Evolutionary conservation across 1,140 invertebrate species (phyloP), one percentile per base, ranked within the genome.

Genomic region (Plutomurus gul): DNA sequence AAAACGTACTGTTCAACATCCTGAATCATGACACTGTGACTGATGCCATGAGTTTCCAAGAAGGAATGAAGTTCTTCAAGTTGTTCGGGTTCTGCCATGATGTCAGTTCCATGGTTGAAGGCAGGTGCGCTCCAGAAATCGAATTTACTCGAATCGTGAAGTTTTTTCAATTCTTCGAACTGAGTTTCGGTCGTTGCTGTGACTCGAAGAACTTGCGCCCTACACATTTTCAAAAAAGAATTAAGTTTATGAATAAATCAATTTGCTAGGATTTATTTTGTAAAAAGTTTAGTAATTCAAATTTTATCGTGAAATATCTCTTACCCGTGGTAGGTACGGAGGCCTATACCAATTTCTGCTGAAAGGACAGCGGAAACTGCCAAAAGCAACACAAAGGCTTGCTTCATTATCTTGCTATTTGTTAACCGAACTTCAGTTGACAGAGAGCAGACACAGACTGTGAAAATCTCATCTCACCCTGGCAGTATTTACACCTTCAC

Each of bases 1-100:
- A 6, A 46, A 22, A 46, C 36, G n/a, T 33, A 49, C 27, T 46
- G 4, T 71, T 77, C 16, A 16, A 77, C 56, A 49, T 77, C 76
- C n/a, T 46, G 20, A 18, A 71, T 77, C 27, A 77, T 36, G 4
- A 71, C 40, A 20, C 7, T 39, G 27, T 70, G 51, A 20, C 33
- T 37, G 40, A 77, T 77, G 10, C 40, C 37, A 33, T n/a, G 13
- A 11, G n/a, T 18, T 0, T 70, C 3, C 11, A 77, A 36, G 7
- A 30, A 46, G 0, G 60, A 30, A n/a, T 39, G 56, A 0, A 77
- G 30, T 3, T 36, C 25, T 25, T 33, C n/a, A 16, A 33, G 37
- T 20, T 77, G 25, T 5, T n/a, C 39, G n/a, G 49, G 37, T 1
- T 22, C 8, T 1, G 39, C 56, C 22, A 51, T 51, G 11, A 77